Base-by-base conservation (phyloP, 2,888 invertebrate species). In the Caenorhabditis sp. region DNA sequence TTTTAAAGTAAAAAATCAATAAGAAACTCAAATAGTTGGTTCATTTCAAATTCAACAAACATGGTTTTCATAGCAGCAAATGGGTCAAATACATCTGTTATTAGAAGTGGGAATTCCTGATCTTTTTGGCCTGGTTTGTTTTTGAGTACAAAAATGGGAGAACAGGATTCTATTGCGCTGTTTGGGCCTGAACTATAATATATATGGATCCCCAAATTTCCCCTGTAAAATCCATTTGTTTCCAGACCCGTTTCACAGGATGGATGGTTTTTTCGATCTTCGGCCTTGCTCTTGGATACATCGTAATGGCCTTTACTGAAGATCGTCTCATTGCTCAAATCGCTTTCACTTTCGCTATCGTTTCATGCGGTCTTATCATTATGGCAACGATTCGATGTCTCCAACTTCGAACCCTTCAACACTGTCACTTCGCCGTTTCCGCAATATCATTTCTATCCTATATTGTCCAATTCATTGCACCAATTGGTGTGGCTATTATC, bases 341-440 rank as follows among this genome's bases (percentile, higher is more conserved):
- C 0, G 77, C 73, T 27, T 82, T 76, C 64, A 80, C 76, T 4
- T 66, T 75, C 2, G 75, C 78, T 0, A 75, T 80, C 23, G 74
- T 78, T 2, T 70, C 76, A 23, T 74, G 72, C 10, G 82, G 79
- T 1, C 38, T 81, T 38, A 82, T 81, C 27, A 67, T 73, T 17
- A 77, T 82, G 59, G 81, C 80, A 52, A 76, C 75, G 5, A 67
- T 78, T 50, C 70, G 74, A 59, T 74, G 73, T 54, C 62, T 75
- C 27, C 77, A 78, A 56, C 23, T 81, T 36, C 36, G 36, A 36
- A 36, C 36, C 10, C 36, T 36, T 36, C 36, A 36, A 36, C 36
- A 36, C 10, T 36, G 36, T 36, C 36, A 36, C 10, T 50, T 50
- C 17, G 50, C 50, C 7, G 50, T 50, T 14, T 5, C 52, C 8